Evolutionary conservation across 23 tunicate species (phyloP), one percentile per base, ranked within the genome.

Genomic region (Halocynthia aurantium): DNA sequence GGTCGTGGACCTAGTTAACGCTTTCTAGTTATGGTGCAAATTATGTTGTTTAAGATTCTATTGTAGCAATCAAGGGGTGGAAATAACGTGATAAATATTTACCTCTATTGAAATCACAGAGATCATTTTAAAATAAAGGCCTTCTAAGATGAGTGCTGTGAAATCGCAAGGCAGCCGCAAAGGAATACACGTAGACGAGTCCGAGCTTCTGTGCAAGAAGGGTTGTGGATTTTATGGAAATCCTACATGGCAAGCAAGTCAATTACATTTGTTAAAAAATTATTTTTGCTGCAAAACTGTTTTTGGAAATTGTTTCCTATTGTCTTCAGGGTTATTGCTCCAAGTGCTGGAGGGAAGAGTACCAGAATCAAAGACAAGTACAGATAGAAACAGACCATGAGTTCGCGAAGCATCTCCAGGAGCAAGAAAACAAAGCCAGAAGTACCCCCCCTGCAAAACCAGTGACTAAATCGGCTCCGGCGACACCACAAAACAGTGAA

Each of bases 191-290:
- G 81, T 92, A 7, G 81, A 82, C 69, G 73, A 64, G 20, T 78
- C 88, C 4, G 98, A 92, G 10, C 75, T 92, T 53, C 17, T 85
- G 70, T 92, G 98, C 70, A 92, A 86, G 53, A 81, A 89, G 75
- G 98, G 92, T 21, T 92, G 98, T 82, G 98, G 88, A 61, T 92
- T 92, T 86, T 92, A 92, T 80, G 98, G 98, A 72, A 92, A 92
- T 66, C 55, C 85, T 51, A 77, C 83, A 50, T 92, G 98, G 98
- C 88, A 89, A 83, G 96, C 84, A 68, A 72, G 55, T 15, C n/a
- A 11, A 21, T 67, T 10, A 44, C 13, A 79, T 75, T 15, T 56
- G 13, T 56, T 2, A 54, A 20, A 44, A 17, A 10, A 40, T 50
- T 0, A 4, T 40, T 0, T 44, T 4, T 44, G 50, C 2, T 44